phyloP scores from a whole-genome alignment of 2,888 invertebrate genomes.

The Phytoseiulus persimilis region DNA sequence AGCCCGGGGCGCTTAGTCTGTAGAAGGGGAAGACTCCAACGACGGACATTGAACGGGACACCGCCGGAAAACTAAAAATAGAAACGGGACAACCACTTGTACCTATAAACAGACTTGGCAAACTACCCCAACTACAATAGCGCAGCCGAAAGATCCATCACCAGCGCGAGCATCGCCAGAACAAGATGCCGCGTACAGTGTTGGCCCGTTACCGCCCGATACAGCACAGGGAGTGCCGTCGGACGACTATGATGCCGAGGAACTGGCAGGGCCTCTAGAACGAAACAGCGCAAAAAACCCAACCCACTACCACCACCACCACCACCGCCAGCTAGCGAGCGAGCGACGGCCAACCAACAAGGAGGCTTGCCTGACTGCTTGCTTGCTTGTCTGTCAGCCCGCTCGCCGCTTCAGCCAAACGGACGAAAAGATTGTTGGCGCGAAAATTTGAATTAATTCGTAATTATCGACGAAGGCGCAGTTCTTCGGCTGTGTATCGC shows the following conservation, averaged over 20 bases:
- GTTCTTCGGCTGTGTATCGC: conserved; percentile 13
- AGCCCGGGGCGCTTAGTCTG: not conserved
- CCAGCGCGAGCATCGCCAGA: not conserved
- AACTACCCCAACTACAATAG: not conserved
- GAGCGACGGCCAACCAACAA: not conserved
- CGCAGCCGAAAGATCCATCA: not conserved
- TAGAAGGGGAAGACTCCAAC: not conserved
- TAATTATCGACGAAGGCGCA: conserved; percentile 20
- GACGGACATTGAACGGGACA: not conserved
- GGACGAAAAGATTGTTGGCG: conserved; percentile 25
- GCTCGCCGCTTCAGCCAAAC: not conserved
- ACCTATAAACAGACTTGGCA: not conserved
- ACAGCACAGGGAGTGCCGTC: conserved; percentile 5
- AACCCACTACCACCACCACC: not conserved
- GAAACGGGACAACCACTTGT: not conserved
- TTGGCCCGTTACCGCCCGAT: not conserved
- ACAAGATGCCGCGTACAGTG: not conserved
- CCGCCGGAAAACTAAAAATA: not conserved
- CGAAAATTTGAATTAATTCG: conserved; percentile 38
- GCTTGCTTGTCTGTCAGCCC: not conserved
- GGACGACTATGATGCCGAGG: not conserved
- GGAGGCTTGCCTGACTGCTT: conserved; percentile 17
- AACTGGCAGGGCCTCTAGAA: not conserved
- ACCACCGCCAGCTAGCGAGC: not conserved
- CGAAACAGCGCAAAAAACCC: not conserved